Conservation (phyloP, 2,797 vertebrate genomes). For the Scolopax rusticola region DNA sequence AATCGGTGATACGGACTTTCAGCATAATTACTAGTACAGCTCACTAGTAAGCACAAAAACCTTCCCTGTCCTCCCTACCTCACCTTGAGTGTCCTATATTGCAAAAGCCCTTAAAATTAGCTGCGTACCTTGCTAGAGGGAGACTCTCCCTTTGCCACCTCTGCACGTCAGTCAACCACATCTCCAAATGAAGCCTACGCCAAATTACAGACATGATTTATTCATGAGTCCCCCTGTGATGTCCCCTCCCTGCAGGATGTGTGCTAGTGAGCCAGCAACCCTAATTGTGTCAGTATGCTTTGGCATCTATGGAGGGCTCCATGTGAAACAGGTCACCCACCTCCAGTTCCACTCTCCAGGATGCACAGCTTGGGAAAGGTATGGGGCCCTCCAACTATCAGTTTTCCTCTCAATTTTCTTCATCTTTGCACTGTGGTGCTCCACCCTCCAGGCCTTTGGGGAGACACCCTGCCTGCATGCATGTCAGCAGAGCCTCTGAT, state of each 20-base stretch:
- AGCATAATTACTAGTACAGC: neutral
- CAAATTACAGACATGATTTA: neutral
- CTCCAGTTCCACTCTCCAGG: neutral
- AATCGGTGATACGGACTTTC: neutral
- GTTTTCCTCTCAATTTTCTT: neutral
- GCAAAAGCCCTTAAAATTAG: neutral
- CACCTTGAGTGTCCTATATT: accelerated
- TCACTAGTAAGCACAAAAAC: neutral
- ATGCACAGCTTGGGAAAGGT: neutral
- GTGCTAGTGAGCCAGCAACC: neutral
- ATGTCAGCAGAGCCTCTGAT: neutral
- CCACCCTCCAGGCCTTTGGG: neutral
- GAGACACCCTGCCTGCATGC: neutral
- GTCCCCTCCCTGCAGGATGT: neutral
- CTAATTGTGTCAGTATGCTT: accelerated
- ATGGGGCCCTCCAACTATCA: neutral
- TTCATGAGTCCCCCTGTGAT: neutral
- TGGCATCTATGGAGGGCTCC: neutral
- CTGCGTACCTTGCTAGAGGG: neutral
- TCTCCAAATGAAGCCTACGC: neutral
- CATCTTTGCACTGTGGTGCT: neutral
- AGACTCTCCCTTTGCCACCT: neutral
- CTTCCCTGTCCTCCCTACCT: neutral
- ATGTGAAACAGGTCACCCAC: neutral
- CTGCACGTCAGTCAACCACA: neutral